Evolutionary conservation across 2,113 vertebrate genomes (phyloP).

Genomic region (Lepisosteus oculatus): DNA sequence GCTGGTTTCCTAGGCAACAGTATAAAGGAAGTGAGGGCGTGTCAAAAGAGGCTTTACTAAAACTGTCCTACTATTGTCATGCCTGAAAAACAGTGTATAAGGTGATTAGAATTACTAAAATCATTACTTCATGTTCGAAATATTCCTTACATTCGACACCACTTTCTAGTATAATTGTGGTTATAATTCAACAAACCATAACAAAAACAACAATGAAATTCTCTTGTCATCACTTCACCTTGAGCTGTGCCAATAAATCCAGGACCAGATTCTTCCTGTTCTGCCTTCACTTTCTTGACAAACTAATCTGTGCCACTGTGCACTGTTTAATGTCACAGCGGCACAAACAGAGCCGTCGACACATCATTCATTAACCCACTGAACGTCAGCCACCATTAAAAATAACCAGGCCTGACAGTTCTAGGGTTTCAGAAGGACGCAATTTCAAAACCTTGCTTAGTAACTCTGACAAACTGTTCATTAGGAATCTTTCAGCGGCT

Average conservation of each 20-base stretch:
- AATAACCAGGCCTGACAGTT: slow-evolving; percentile 32
- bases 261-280: slow-evolving; percentile 17
- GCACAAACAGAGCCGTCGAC: slow-evolving; percentile 27
- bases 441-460: slow-evolving; percentile 6
- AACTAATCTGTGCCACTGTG: slow-evolving; percentile 23
- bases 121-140: no score
- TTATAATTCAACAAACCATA: no score
- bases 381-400: slow-evolving; percentile 34
- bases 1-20: no score
- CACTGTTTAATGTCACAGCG: slow-evolving; percentile 8
- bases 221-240: slow-evolving; percentile 29
- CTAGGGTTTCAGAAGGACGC: slow-evolving; percentile 27
- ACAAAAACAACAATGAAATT: no score
- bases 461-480: slow-evolving; percentile 14
- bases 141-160: no score
- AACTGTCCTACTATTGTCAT: no score
- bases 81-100: no score
- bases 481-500: slow-evolving; percentile 11
- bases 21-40: no score
- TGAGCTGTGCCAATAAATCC: slow-evolving; percentile 25
- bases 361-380: slow-evolving; percentile 31
- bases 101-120: no score
- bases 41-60: no score
- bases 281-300: slow-evolving; percentile 20
- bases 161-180: no score